These are phyloP conservation scores for Bergia puertoricense DNA, from an alignment of 92 coral and sea anemone species.

Conservation along the genomic window DNA sequence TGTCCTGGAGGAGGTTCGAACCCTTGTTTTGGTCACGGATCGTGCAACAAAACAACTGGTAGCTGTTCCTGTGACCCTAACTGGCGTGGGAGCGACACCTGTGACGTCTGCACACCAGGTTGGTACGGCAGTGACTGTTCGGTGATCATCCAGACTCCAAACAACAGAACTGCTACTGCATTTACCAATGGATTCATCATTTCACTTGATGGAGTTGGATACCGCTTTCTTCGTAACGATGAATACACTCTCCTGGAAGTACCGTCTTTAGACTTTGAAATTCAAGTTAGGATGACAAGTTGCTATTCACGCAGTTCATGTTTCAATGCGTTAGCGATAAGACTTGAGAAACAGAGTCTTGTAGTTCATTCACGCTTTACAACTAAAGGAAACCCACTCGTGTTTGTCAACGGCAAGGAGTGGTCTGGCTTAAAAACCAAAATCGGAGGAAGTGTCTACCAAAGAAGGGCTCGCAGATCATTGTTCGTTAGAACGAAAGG, in stretches of 20 bases:
- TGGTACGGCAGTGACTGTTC: conserved; percentile 72
- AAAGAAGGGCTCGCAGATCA: conserved; percentile 4
- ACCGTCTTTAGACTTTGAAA: conserved; percentile 43
- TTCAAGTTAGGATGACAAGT: conserved; percentile 53
- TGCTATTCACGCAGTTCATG: conserved; percentile 59
- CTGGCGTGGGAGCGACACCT: conserved; percentile 66
- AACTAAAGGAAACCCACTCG: conserved; percentile 45
- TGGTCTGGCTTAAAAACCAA: conserved; percentile 18
- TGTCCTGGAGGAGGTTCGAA: conserved; percentile 69
- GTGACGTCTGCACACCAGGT: conserved; percentile 58
- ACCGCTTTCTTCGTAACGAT: conserved; percentile 52
- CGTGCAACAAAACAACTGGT: conserved; percentile 66
- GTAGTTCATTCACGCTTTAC: conserved; percentile 58
- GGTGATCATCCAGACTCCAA: conserved; percentile 37
- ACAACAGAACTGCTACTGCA: conserved; percentile 50
- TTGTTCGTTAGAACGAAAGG: conserved; percentile 3
- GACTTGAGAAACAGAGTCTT: conserved; percentile 29
- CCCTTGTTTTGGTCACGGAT: conserved; percentile 61
- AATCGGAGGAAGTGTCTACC: conserved; percentile 23
- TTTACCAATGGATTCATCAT: conserved; percentile 56
- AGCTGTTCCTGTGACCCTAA: conserved; percentile 57
- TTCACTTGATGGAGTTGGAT: conserved; percentile 58
- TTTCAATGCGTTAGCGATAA: conserved; percentile 66
- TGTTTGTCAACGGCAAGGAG: conserved; percentile 47
- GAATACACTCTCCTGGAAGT: conserved; percentile 50